Conservation (phyloP, 2,113 vertebrate genomes). For the Sinocyclocheilus maitianheensis region DNA sequence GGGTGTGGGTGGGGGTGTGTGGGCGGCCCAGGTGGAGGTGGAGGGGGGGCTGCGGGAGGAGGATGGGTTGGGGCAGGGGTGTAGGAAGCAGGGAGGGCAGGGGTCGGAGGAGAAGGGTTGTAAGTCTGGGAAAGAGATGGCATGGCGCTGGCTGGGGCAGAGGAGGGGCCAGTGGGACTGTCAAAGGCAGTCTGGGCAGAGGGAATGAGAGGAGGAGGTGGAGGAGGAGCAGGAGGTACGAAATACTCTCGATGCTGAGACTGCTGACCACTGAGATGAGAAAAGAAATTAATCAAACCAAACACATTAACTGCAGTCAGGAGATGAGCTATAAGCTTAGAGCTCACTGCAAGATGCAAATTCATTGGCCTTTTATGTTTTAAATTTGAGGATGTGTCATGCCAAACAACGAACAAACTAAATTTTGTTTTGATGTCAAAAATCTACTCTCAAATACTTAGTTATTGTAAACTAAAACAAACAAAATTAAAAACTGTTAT, state of each 20-base stretch:
- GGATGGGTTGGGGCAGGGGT: constrained; percentile 75
- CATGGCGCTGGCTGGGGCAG: constrained; percentile 60
- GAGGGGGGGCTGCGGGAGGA: constrained; percentile 66
- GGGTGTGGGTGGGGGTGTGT: constrained; percentile 61
- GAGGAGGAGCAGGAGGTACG: constrained; percentile 83
- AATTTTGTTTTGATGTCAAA: too few relatives aligned
- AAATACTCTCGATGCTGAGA: constrained; percentile 84
- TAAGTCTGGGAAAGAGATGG: constrained; percentile 68
- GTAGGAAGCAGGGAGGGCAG: constrained; percentile 73
- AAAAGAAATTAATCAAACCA: background rate
- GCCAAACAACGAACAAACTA: background rate
- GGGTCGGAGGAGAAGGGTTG: constrained; percentile 77
- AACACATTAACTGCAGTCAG: background rate
- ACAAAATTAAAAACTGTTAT: background rate
- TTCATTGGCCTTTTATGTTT: too few relatives aligned
- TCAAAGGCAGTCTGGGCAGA: constrained; percentile 87
- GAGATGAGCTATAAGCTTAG: background rate
- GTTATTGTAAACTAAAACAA: background rate
- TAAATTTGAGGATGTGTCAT: background rate
- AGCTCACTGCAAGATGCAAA: background rate
- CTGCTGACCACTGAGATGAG: constrained; percentile 69
- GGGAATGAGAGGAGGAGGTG: constrained; percentile 84
- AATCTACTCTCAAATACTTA: too few relatives aligned
- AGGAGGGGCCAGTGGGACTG: constrained; percentile 71
- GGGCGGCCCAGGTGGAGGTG: constrained; percentile 61